Evolutionary conservation across 2,113 vertebrate genomes (phyloP), one percentile per base, ranked within the genome.

Genomic region (Aplodontia rufa): DNA sequence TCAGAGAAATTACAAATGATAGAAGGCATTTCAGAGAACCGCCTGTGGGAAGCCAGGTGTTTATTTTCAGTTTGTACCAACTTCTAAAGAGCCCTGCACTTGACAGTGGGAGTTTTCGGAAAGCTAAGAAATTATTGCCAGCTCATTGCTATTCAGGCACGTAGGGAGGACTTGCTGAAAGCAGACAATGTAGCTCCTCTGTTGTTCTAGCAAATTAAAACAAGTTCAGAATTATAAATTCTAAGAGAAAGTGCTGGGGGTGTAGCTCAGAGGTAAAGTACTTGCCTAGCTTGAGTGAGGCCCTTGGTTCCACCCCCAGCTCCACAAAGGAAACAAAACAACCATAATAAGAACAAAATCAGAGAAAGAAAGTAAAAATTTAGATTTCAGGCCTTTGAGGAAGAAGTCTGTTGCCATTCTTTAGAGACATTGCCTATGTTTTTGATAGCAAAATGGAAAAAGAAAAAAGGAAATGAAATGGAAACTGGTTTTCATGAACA

Each of bases 11-110:
- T 86, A 95, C 68, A 95, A 93, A 92, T 45, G 72, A 98, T 71
- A 55, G 92, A 95, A 96, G 68, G 88, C 76, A 97, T 92, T 95
- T 97, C 96, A 95, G 0, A 45, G n/a, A 37, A 62, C 71, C 91
- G 89, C 94, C 93, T 94, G 78, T 55, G 85, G 97, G 87, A 98
- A 97, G 49, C 37, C 87, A 95, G 95, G 80, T 96, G 94, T 97
- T 97, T 98, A 97, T 97, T 97, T 97, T 93, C 88, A 51, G 72
- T 93, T 72, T n/a, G 64, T 84, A 96, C 82, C 84, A 75, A 68
- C 96, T 97, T 96, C 87, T 94, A 81, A 96, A 89, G 19, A 79
- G 37, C 69, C 69, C 89, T 87, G 74, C 64, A 75, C 74, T 91
- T 97, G 97, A 66, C 81, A 87, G 55, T n/a, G 32, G 66, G 69